These are phyloP conservation scores for Abrostola tripartita DNA, from an alignment of 2,888 invertebrate genomes.

Conservation along the genomic window DNA sequence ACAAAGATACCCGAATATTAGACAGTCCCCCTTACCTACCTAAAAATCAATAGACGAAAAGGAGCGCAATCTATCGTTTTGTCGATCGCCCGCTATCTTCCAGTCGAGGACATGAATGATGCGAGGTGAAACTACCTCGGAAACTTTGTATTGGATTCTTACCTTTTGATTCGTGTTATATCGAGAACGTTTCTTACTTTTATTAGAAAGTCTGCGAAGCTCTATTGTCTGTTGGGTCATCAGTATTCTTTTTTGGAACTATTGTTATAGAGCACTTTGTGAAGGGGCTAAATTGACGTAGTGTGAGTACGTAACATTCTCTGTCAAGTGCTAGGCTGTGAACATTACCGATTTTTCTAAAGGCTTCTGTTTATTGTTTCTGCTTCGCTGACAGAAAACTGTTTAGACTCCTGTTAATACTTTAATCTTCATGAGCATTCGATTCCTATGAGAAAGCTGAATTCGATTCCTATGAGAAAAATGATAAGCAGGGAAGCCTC, in stretches of 20 bases:
- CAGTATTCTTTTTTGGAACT: neutral
- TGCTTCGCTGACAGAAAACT: too few species aligned
- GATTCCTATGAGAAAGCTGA: too few species aligned
- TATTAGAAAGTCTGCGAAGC: neutral
- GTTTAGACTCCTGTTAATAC: too few species aligned
- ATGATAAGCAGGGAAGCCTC: too few species aligned
- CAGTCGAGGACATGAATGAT: slow-evolving; percentile 56
- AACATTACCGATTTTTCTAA: too few species aligned
- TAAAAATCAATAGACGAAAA: slow-evolving; percentile 59
- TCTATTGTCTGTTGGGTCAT: slow-evolving; percentile 1
- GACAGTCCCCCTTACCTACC: slow-evolving; percentile 38
- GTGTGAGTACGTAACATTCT: neutral
- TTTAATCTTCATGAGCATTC: too few species aligned
- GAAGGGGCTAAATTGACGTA: neutral
- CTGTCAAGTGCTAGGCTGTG: too few species aligned
- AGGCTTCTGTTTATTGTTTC: too few species aligned
- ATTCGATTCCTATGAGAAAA: too few species aligned
- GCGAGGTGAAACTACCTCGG: slow-evolving; percentile 45
- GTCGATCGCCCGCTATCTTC: slow-evolving; percentile 57
- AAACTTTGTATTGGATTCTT: slow-evolving; percentile 54
- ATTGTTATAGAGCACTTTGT: neutral
- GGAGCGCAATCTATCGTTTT: slow-evolving; percentile 58
- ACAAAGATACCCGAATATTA: slow-evolving; percentile 47
- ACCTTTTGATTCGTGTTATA: slow-evolving; percentile 43
- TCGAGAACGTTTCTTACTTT: slow-evolving; percentile 26